These are phyloP conservation scores for Triplophysa dalaica DNA, from an alignment of 2,113 vertebrate species.

Conservation along the genomic window DNA sequence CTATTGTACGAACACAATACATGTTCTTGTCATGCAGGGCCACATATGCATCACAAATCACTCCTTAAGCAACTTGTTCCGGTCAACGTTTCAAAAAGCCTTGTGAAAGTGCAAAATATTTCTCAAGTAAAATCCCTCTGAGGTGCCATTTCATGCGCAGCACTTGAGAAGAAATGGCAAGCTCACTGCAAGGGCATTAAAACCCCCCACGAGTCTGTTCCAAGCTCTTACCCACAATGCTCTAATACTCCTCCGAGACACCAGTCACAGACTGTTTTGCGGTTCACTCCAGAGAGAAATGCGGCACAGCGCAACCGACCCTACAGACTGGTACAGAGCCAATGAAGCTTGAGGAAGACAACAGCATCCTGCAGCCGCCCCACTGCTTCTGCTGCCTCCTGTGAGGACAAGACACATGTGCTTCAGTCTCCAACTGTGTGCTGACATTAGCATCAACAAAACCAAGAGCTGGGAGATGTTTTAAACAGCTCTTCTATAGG, in stretches of 20 bases:
- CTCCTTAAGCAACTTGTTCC: not conserved
- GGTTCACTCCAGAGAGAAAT: constrained; percentile 28
- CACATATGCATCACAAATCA: not conserved
- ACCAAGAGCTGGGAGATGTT: not conserved
- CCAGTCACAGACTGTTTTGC: constrained; percentile 25
- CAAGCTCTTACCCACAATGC: constrained; percentile 27
- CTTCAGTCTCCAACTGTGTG: constrained; percentile 33
- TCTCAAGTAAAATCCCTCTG: constrained; percentile 28
- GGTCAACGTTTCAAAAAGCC: not conserved
- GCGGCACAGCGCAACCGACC: not conserved
- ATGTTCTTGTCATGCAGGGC: too few species aligned
- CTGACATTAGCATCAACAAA: constrained; percentile 20
- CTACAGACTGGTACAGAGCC: constrained; percentile 19
- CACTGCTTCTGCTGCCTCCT: constrained; percentile 1
- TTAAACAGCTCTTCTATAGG: constrained; percentile 28
- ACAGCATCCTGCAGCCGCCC: constrained; percentile 4
- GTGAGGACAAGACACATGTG: constrained; percentile 25
- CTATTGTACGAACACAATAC: too few species aligned
- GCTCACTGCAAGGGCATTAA: constrained; percentile 47
- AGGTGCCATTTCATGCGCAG: constrained; percentile 42
- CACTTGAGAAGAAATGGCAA: constrained; percentile 35
- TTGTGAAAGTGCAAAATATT: not conserved
- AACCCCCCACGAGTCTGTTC: constrained; percentile 1
- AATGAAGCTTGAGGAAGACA: constrained; percentile 24
- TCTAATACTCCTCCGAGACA: constrained; percentile 39